phyloP scores from a whole-genome alignment of 2,888 invertebrate species.

The Ochropleura plecta region DNA sequence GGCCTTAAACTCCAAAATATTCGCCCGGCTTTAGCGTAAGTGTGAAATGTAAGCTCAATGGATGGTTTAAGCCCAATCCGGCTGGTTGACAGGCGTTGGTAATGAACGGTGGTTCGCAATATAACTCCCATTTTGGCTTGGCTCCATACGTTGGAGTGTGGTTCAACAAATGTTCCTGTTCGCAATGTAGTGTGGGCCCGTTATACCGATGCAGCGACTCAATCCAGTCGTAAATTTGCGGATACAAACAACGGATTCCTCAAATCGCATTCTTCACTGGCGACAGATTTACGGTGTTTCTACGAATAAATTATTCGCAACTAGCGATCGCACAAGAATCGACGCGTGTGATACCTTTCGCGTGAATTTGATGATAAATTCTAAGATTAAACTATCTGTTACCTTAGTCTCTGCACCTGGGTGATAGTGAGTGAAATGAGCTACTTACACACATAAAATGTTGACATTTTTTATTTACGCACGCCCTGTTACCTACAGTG shows the following conservation, averaged over 20 bases:
- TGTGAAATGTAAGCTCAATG: conserved; percentile 57
- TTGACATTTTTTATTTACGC: background rate
- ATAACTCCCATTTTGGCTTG: conserved; percentile 70
- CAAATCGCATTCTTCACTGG: conserved; percentile 64
- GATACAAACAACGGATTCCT: conserved; percentile 65
- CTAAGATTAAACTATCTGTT: conserved; percentile 18
- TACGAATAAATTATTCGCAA: conserved; percentile 55
- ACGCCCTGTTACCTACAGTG: too few species aligned
- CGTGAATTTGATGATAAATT: conserved; percentile 27
- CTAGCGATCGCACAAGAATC: conserved; percentile 29
- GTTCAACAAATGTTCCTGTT: conserved; percentile 65
- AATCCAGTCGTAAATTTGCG: conserved; percentile 67
- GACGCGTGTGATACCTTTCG: conserved; percentile 26
- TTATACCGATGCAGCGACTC: conserved; percentile 43
- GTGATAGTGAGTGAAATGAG: background rate
- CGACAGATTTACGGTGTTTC: conserved; percentile 59
- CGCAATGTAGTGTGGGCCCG: conserved; percentile 44
- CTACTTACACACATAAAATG: background rate
- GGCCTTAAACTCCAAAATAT: conserved; percentile 52
- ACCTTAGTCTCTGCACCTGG: background rate
- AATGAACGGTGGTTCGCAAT: conserved; percentile 68
- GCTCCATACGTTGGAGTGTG: conserved; percentile 70
- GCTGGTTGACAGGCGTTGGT: conserved; percentile 70
- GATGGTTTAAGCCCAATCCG: conserved; percentile 70
- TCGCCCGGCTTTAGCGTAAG: conserved; percentile 41